Conservation (phyloP, 2,113 vertebrate genomes). For the Neopipo cinnamomea region DNA sequence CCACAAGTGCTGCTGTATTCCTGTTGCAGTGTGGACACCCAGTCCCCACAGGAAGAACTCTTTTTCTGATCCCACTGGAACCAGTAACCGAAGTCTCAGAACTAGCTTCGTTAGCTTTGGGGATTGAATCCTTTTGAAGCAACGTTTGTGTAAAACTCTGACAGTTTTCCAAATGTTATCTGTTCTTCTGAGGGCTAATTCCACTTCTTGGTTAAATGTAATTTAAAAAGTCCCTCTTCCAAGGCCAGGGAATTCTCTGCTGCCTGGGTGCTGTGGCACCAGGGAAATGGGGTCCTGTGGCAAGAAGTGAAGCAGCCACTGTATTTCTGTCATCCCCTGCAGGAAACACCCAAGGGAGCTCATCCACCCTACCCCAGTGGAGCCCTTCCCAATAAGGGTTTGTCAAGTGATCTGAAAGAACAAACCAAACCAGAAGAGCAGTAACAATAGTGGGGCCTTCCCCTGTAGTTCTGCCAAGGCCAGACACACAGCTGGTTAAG, state of each 20-base stretch:
- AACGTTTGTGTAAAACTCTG: not conserved
- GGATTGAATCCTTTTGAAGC: not conserved
- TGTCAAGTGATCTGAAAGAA: not conserved
- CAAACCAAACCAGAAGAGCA: not conserved
- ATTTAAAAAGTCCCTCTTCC: not conserved
- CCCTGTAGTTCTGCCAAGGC: slow-evolving; percentile 25
- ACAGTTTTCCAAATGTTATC: not conserved
- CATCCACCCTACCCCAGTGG: not conserved
- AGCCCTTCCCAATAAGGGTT: not conserved
- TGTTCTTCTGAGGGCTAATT: not conserved
- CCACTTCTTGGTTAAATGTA: not conserved
- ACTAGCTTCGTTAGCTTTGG: not conserved
- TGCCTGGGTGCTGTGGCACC: not conserved
- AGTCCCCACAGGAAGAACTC: not conserved
- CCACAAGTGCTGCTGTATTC: not conserved
- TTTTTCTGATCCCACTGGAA: not conserved
- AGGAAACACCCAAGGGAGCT: not conserved
- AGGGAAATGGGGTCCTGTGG: not conserved
- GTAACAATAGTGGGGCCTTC: slow-evolving; percentile 26
- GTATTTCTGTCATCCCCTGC: not conserved
- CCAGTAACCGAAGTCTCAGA: not conserved
- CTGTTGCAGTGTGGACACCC: not conserved
- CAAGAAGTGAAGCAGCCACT: not conserved
- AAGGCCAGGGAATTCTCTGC: not conserved
- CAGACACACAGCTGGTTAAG: not conserved